Evolutionary conservation across 2,888 invertebrate species (phyloP).

Genomic region (Catocala sponsa): DNA sequence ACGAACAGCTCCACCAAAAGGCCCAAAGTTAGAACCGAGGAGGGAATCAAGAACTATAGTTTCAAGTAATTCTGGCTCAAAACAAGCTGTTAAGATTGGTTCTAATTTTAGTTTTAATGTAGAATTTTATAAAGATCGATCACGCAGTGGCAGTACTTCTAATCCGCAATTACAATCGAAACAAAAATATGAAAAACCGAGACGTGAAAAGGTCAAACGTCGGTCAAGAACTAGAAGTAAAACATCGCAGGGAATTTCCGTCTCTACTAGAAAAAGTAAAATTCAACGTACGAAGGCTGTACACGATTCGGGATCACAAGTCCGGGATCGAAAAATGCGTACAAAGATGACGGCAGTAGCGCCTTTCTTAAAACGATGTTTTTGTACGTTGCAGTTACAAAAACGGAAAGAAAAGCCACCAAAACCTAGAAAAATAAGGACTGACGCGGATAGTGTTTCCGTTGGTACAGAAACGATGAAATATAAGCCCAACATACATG

Average conservation of each 20-base stretch:
- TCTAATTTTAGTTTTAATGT: conserved; percentile 59
- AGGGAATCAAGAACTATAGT: conserved; percentile 1
- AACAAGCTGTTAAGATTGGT: conserved; percentile 55
- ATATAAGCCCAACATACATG: conserved; percentile 8
- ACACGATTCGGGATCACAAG: conserved; percentile 47
- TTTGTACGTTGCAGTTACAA: conserved; percentile 59
- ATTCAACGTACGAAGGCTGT: conserved; percentile 25
- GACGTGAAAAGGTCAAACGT: conserved; percentile 2
- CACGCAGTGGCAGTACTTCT: conserved; percentile 6
- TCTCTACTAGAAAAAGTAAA: conserved; percentile 23
- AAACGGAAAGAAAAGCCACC: conserved; percentile 17
- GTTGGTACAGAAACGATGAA: conserved; percentile 24
- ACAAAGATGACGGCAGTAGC: conserved; percentile 41
- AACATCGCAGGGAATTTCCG: conserved; percentile 15
- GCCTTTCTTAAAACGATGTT: conserved; percentile 58
- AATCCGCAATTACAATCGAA: conserved; percentile 11
- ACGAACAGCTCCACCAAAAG: conserved; percentile 9
- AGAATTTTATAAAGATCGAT: conserved; percentile 56
- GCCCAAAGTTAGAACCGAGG: conserved; percentile 17
- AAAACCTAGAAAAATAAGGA: conserved; percentile 6
- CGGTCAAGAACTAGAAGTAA: conserved; percentile 16
- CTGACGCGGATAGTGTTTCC: conserved; percentile 14
- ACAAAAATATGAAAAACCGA: conserved; percentile 15
- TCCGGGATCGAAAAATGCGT: conserved; percentile 32
- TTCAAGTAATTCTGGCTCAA: conserved; percentile 17